phyloP scores from a whole-genome alignment of 2,113 vertebrate genomes.

The Progne subis region DNA sequence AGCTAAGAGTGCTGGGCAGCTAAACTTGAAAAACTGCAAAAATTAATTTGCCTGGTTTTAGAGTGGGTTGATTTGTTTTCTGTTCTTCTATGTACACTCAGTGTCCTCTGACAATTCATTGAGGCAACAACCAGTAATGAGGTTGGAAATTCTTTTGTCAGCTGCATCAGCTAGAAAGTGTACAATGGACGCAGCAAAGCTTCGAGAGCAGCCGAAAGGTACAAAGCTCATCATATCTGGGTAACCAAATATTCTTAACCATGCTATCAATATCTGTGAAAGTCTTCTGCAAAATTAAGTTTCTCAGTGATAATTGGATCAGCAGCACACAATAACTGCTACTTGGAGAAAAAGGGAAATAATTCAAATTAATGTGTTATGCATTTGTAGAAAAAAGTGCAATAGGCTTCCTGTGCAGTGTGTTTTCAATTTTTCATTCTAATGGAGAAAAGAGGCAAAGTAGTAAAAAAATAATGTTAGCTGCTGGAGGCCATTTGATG shows the following conservation, averaged over 20 bases:
- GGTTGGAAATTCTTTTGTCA: background rate
- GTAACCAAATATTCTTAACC: background rate
- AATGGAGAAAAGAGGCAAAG: background rate
- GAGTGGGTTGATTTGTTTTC: background rate
- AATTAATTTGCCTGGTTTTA: background rate
- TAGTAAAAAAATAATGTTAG: background rate
- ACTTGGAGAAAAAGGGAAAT: background rate
- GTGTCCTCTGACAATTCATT: background rate
- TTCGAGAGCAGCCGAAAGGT: background rate
- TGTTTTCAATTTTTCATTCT: background rate
- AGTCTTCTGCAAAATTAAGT: background rate
- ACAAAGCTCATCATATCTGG: background rate
- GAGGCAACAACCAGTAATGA: background rate
- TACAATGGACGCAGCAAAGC: background rate
- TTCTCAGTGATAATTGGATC: background rate
- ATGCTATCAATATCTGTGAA: background rate
- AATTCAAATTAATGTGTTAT: background rate
- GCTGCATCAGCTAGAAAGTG: background rate
- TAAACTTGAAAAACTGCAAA: background rate
- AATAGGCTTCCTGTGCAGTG: background rate
- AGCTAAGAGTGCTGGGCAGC: background rate
- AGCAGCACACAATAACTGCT: background rate
- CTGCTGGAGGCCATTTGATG: background rate
- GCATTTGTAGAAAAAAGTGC: background rate
- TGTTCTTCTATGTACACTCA: background rate